Percentiles rank a stretch among this genome's conserved stretches.
phyloP scores from a whole-genome alignment of 2,113 vertebrate species.

The Mellivora capensis region DNA sequence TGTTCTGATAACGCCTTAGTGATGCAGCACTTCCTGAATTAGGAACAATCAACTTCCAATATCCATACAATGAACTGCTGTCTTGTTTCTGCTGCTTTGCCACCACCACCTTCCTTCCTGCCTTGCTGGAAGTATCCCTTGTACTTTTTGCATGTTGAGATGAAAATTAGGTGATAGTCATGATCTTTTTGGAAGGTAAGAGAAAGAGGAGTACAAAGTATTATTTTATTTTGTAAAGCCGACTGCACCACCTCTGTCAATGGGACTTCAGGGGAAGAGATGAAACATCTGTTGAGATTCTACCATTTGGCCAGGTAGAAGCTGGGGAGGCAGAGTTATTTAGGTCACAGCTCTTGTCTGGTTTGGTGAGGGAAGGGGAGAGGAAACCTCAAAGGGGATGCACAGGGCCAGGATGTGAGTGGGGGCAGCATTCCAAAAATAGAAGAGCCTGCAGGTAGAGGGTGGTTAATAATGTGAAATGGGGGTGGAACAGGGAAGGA shows the following conservation, averaged over 20 bases:
- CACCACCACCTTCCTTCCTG: neutral
- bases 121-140: neutral
- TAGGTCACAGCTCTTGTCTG: neutral
- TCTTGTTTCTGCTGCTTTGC: neutral
- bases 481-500: neutral
- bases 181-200: neutral
- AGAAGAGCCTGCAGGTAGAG: neutral
- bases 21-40: neutral
- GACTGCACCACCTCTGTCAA: neutral
- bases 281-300: neutral
- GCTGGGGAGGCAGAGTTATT: neutral
- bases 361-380: neutral
- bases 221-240: neutral
- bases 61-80: neutral
- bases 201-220: neutral
- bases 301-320: neutral
- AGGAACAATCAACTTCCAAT: neutral
- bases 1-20: neutral
- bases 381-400: neutral
- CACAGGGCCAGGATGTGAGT: neutral
- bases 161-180: neutral
- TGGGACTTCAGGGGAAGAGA: neutral
- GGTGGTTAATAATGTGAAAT: neutral
- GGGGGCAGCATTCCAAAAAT: neutral
- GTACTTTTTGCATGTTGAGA: neutral